Percentiles rank a stretch among this genome's conserved stretches.
These are phyloP conservation scores for Thalassophryne amazonica DNA, from an alignment of 2,797 vertebrate genomes.

Conservation along the genomic window DNA sequence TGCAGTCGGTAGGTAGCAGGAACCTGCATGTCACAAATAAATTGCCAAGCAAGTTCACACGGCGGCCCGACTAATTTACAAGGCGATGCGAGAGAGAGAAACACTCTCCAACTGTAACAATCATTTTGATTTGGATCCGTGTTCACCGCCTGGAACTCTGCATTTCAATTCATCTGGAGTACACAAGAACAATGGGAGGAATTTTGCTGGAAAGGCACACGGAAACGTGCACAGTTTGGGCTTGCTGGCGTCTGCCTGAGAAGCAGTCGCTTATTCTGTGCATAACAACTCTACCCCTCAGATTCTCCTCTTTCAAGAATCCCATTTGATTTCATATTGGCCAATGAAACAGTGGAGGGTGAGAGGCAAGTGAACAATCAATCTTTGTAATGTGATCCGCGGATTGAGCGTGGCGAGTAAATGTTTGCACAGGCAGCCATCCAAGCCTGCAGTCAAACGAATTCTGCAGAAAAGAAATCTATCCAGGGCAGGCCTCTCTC, in stretches of 20 bases:
- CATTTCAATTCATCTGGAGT: constrained; percentile 53
- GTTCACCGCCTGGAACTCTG: constrained; percentile 44
- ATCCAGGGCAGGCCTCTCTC: constrained; percentile 73
- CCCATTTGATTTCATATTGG: constrained; percentile 75
- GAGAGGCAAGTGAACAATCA: constrained; percentile 80
- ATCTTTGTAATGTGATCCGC: constrained; percentile 79
- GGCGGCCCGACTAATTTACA: constrained; percentile 47
- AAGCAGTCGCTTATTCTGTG: constrained; percentile 60
- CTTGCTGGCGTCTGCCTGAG: constrained; percentile 30
- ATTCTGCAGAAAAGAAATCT: constrained; percentile 72
- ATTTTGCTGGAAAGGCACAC: constrained; percentile 44
- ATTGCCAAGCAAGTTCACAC: constrained; percentile 53
- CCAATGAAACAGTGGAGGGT: constrained; percentile 76
- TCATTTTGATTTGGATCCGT: constrained; percentile 51
- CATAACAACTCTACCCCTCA: constrained; percentile 60
- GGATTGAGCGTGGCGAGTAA: constrained; percentile 75
- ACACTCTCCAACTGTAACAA: constrained; percentile 54
- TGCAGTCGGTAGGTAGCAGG: constrained; percentile 23
- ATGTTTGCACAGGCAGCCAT: constrained; percentile 81
- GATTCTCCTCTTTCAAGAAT: constrained; percentile 65
- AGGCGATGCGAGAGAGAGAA: constrained; percentile 15
- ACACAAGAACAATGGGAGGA: constrained; percentile 58
- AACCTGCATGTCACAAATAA: constrained; percentile 53
- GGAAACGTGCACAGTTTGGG: not conserved
- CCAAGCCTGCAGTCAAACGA: constrained; percentile 77